Evolutionary conservation across 1,140 invertebrate species (phyloP), one percentile per base, ranked within the genome.

Genomic region (Trissolcus basalis): DNA sequence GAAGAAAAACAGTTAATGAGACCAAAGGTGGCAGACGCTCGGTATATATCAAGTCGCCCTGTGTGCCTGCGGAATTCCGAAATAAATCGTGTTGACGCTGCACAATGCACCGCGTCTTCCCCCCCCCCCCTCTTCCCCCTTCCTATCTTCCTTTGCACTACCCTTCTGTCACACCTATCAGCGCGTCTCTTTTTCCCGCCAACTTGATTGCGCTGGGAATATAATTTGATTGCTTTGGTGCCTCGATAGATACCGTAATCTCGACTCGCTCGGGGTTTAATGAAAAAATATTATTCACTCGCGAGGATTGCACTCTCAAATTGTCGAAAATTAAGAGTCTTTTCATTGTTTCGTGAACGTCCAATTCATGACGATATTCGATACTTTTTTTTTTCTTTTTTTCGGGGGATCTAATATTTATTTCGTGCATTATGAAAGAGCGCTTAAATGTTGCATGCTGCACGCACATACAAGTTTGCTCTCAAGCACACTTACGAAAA

Each of bases 141-240:
- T n/a, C n/a, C 50, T 44, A 44, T 63, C 45, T 44, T 41, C 13
- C n/a, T 43, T 9, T 10, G n/a, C 11, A 15, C 27, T 19, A 7
- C 36, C 12, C 47, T 44, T 47, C 33, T n/a, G 16, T 33, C 59
- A 43, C 58, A 56, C 59, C 65, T 72, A 65, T 72, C 71, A 69
- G 69, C 68, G 56, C 53, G 55, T 69, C 75, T 69, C 77, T 73
- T 82, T 82, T 82, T 79, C 73, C 58, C 74, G 58, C 73, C 55
- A 82, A 82, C 68, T 82, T 86, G 83, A 85, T 86, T 86, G 83
- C 83, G 58, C 77, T 82, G 83, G 82, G 83, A 85, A 84, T 85
- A 86, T 85, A 86, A 86, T 86, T 86, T 84, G 82, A 86, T 86
- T 86, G 79, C 81, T 80, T 78, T 69, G 65, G 77, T 45, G 63